These are phyloP conservation scores for Drosophila rhopaloa DNA, from an alignment of 1,140 invertebrate genomes.

Conservation along the genomic window DNA sequence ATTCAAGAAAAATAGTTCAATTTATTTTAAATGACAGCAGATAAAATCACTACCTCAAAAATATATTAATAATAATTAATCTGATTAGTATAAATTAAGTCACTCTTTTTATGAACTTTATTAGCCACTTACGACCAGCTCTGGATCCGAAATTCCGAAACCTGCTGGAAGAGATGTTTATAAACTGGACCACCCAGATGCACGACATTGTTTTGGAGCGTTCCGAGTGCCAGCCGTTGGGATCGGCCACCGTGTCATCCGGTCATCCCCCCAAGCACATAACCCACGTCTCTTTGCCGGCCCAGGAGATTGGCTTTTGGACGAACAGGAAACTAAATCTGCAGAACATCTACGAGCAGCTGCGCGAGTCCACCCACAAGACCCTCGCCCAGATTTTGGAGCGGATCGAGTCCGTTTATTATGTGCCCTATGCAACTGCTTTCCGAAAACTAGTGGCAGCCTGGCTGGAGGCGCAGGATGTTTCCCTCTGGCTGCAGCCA, in stretches of 20 bases:
- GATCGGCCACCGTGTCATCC: neutral
- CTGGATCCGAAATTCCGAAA: slow-evolving; percentile 88
- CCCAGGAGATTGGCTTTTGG: slow-evolving; percentile 91
- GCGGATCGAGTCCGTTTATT: slow-evolving; percentile 90
- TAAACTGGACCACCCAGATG: slow-evolving; percentile 91
- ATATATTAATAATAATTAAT: too few relatives aligned
- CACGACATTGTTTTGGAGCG: slow-evolving; percentile 86
- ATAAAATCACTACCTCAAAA: too few relatives aligned
- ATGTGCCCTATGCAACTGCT: slow-evolving; percentile 88
- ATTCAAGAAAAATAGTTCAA: too few relatives aligned
- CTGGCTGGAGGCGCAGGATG: slow-evolving; percentile 88
- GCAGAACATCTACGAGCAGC: slow-evolving; percentile 93
- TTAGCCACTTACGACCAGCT: slow-evolving; percentile 70
- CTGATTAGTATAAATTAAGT: too few relatives aligned
- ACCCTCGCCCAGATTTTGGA: slow-evolving; percentile 92
- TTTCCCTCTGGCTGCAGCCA: slow-evolving; percentile 89
- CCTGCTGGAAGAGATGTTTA: slow-evolving; percentile 90
- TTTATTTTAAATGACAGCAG: too few relatives aligned
- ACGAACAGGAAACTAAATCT: slow-evolving; percentile 89
- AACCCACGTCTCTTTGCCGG: slow-evolving; percentile 87
- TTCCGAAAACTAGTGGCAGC: slow-evolving; percentile 89
- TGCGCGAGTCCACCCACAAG: slow-evolving; percentile 90
- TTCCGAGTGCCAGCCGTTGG: slow-evolving; percentile 48
- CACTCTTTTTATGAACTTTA: neutral
- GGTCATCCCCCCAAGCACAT: slow-evolving; percentile 37